Percentiles rank a stretch among this genome's conserved stretches.
Evolutionary conservation across 30 jellyfish, hydroid and myxozoan species (phyloP).

Genomic region (Rhopilema esculentum): DNA sequence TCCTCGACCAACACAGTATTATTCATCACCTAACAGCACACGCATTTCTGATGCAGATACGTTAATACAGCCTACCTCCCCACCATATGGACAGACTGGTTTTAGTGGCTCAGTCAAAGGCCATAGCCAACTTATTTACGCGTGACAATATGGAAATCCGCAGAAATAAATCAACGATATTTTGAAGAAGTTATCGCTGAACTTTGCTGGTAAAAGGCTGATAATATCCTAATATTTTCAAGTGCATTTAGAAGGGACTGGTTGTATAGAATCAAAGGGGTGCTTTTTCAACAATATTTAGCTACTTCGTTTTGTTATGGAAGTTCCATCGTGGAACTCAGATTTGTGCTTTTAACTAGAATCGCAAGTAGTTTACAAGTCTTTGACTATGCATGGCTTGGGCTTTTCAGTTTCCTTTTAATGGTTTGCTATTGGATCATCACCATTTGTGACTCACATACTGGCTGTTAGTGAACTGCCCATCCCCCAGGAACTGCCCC

Average conservation of each 20-base stretch:
- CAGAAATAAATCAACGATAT: neutral
- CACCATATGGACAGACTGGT: slow-evolving; percentile 77
- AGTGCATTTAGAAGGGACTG: neutral
- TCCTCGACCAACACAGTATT: slow-evolving; percentile 55
- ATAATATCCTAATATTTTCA: neutral
- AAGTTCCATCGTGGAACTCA: neutral
- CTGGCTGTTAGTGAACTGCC: too few species aligned
- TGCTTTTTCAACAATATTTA: neutral
- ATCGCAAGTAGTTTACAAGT: neutral
- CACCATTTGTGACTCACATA: too few species aligned
- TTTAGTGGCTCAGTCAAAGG: slow-evolving; percentile 81
- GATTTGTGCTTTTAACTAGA: neutral
- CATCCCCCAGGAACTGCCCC: too few species aligned
- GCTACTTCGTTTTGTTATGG: neutral
- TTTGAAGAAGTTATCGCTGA: neutral
- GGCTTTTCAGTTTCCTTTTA: too few species aligned
- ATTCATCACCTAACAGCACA: slow-evolving; percentile 60
- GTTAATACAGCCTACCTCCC: slow-evolving; percentile 66
- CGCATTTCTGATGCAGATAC: slow-evolving; percentile 78
- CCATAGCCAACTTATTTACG: slow-evolving; percentile 78
- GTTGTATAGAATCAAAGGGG: neutral
- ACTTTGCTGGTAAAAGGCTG: slow-evolving; percentile 43
- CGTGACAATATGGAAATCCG: slow-evolving; percentile 59
- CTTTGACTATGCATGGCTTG: neutral
- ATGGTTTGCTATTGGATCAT: too few species aligned